Percentiles rank a stretch among this genome's conserved stretches.
Conservation (phyloP, 2,888 invertebrate genomes). For the Hesperia comma region DNA sequence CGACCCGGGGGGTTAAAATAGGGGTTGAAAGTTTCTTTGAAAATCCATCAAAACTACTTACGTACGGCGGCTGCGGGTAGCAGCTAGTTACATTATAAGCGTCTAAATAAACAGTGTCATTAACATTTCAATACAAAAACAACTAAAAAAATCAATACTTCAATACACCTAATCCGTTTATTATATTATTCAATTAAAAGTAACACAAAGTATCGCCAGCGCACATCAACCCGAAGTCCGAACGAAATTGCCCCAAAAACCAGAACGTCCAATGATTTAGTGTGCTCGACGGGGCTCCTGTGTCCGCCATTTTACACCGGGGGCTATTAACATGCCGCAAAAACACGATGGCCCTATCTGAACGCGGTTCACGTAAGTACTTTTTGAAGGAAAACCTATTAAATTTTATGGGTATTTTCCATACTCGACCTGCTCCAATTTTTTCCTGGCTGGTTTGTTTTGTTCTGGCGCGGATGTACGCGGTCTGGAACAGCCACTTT, state of each 20-base stretch:
- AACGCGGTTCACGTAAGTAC: constrained; percentile 72
- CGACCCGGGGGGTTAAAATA: no score
- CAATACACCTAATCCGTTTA: not conserved
- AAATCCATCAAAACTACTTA: no score
- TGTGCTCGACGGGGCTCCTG: constrained; percentile 34
- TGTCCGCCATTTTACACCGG: constrained; percentile 56
- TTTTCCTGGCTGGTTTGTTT: constrained; percentile 62
- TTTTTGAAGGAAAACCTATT: constrained; percentile 81
- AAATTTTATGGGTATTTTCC: constrained; percentile 82
- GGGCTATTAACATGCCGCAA: constrained; percentile 62
- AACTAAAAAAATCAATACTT: no score
- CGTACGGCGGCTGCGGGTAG: no score
- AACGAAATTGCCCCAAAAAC: constrained; percentile 29
- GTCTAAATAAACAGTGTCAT: no score
- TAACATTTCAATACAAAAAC: no score
- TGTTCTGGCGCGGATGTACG: constrained; percentile 46
- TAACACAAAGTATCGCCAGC: constrained; percentile 7
- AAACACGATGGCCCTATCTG: constrained; percentile 64
- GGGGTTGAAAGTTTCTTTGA: no score
- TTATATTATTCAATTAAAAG: constrained; percentile 9
- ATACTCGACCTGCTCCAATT: constrained; percentile 81
- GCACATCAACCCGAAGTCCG: constrained; percentile 3
- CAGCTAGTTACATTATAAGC: no score
- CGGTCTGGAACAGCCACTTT: constrained; percentile 54
- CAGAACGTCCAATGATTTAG: constrained; percentile 29